Conservation (phyloP, 2,888 invertebrate species). For the Eilema caniola region DNA sequence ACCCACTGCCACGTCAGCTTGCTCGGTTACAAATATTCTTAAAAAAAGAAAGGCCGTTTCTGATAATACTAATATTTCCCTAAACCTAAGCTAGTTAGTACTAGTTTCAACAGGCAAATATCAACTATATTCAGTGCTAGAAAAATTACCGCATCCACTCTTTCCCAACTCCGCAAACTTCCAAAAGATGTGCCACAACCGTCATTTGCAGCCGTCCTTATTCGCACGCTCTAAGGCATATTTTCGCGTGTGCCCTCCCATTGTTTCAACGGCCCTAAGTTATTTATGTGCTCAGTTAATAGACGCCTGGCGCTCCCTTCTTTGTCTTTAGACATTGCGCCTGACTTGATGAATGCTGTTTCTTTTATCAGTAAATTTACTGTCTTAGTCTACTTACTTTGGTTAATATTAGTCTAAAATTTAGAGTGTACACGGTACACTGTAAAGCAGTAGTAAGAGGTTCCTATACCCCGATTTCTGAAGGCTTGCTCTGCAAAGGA, state of each 20-base stretch:
- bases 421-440: too few relatives aligned
- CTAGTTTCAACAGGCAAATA: too few relatives aligned
- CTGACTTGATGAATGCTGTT: conserved; percentile 53
- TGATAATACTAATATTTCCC: too few relatives aligned
- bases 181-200: conserved; percentile 44
- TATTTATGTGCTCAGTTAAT: conserved; percentile 60
- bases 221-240: conserved; percentile 37
- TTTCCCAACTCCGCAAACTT: conserved; percentile 9
- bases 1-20: too few relatives aligned
- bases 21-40: too few relatives aligned
- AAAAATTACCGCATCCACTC: conserved; percentile 38
- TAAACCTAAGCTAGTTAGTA: too few relatives aligned
- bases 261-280: conserved; percentile 48
- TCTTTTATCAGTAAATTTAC: conserved; percentile 48
- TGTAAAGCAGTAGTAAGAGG: too few relatives aligned
- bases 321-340: conserved; percentile 47
- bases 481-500: too few relatives aligned
- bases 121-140: too few relatives aligned
- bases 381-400: conserved; percentile 23
- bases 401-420: conserved; percentile 5
- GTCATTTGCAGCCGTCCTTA: conserved; percentile 49
- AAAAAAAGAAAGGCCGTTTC: too few relatives aligned
- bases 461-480: too few relatives aligned
- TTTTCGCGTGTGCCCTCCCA: conserved; percentile 32
- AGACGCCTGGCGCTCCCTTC: conserved; percentile 47